These are phyloP conservation scores for Synergus itoensis DNA, from an alignment of 2,888 invertebrate genomes.

Conservation along the genomic window DNA sequence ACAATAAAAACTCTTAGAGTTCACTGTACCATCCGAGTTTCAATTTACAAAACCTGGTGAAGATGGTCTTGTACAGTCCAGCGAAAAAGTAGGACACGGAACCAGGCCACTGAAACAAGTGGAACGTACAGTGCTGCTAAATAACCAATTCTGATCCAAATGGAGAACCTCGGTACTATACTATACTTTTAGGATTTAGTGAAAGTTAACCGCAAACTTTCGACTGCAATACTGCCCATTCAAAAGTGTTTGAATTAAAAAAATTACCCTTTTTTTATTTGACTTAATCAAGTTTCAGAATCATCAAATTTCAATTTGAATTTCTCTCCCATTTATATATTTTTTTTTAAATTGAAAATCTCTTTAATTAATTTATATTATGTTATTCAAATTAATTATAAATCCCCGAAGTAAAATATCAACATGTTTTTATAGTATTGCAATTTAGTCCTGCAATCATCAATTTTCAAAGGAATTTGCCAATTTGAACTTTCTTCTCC, in stretches of 20 bases:
- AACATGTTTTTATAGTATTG: no score
- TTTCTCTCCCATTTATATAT: no score
- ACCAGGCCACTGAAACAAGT: slow-evolving; percentile 78
- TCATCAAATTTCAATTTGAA: no score
- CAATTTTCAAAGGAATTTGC: slow-evolving; percentile 28
- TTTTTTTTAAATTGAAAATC: neutral
- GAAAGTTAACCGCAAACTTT: slow-evolving; percentile 74
- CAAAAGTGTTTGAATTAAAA: slow-evolving; percentile 51
- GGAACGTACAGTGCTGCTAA: slow-evolving; percentile 73
- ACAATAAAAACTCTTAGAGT: slow-evolving; percentile 47
- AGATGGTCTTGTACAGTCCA: slow-evolving; percentile 64
- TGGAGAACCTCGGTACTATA: slow-evolving; percentile 56
- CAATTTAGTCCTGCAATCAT: slow-evolving; percentile 15
- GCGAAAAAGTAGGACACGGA: slow-evolving; percentile 74
- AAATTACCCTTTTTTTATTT: neutral
- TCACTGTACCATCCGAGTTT: slow-evolving; percentile 49
- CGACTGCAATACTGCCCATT: slow-evolving; percentile 65
- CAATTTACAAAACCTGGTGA: slow-evolving; percentile 60
- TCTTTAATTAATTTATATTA: neutral
- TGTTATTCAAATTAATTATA: no score
- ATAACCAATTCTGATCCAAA: slow-evolving; percentile 56
- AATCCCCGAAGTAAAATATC: no score
- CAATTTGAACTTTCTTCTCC: neutral
- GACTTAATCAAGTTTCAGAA: neutral
- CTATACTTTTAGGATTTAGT: slow-evolving; percentile 70